phyloP scores from a whole-genome alignment of 2,888 invertebrate genomes.

The Sminthurinus aureus region DNA sequence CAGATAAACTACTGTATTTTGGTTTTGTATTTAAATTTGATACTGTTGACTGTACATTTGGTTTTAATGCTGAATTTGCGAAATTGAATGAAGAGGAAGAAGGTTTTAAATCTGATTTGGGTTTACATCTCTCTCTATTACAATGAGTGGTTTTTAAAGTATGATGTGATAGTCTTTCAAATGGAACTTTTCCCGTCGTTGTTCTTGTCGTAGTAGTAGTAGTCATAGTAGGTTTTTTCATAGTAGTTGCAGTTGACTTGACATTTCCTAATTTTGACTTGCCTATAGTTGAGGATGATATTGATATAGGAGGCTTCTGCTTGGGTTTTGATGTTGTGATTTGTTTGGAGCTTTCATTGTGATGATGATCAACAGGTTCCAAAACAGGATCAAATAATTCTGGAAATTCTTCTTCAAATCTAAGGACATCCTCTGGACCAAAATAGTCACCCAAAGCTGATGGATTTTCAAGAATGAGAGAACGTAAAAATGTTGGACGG shows the following conservation, averaged over 20 bases:
- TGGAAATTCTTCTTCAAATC: constrained; percentile 54
- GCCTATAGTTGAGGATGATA: neutral
- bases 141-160: neutral
- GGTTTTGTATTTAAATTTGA: neutral
- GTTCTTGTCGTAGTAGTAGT: neutral
- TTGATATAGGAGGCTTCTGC: neutral
- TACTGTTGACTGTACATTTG: neutral
- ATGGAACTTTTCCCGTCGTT: neutral
- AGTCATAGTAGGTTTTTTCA: neutral
- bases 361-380: neutral
- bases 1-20: no score
- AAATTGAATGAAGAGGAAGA: neutral
- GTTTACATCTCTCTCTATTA: neutral
- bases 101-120: neutral
- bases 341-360: neutral
- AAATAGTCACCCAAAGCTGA: constrained; percentile 50
- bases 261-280: neutral
- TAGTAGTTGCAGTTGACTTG: neutral
- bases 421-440: constrained; percentile 53
- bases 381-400: constrained; percentile 45
- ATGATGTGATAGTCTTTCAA: neutral
- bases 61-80: no score
- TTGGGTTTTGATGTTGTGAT: neutral
- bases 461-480: constrained; percentile 54
- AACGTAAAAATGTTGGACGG: constrained; percentile 50